Conservation (phyloP, 2,113 vertebrate genomes). For the Gambusia affinis region DNA sequence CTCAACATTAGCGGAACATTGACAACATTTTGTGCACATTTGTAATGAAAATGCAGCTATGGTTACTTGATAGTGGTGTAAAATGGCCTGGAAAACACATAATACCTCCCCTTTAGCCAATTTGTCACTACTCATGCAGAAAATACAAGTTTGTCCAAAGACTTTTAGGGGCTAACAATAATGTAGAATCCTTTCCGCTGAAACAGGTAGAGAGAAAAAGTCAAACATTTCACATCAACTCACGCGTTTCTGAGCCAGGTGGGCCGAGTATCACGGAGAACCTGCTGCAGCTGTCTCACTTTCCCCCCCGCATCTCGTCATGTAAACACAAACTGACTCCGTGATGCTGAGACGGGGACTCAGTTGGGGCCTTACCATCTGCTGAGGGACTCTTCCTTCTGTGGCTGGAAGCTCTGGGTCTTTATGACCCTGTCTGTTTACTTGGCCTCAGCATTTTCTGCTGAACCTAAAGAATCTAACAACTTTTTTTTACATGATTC, state of each 20-base stretch:
- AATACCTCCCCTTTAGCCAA: too few species aligned
- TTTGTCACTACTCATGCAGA: background rate
- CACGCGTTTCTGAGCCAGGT: background rate
- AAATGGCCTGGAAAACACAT: too few species aligned
- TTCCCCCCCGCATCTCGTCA: conserved; percentile 12
- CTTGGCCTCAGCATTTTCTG: background rate
- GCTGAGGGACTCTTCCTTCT: conserved; percentile 18
- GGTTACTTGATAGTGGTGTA: too few species aligned
- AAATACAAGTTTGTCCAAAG: background rate
- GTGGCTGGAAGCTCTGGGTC: conserved; percentile 10
- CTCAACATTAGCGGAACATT: too few species aligned
- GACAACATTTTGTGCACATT: too few species aligned
- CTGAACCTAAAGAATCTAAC: background rate
- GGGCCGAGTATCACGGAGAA: conserved; percentile 5
- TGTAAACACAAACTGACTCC: conserved; percentile 17
- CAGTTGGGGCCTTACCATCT: conserved; percentile 27
- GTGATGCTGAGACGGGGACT: conserved; percentile 15
- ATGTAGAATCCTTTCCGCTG: background rate
- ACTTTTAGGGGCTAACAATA: background rate
- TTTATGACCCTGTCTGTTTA: background rate
- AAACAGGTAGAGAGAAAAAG: background rate
- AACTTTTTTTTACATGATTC: background rate
- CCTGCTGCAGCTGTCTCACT: conserved; percentile 13
- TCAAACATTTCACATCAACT: background rate
- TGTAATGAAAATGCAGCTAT: too few species aligned